Conservation (phyloP, 2,888 invertebrate species). For the Conus canariensis region DNA sequence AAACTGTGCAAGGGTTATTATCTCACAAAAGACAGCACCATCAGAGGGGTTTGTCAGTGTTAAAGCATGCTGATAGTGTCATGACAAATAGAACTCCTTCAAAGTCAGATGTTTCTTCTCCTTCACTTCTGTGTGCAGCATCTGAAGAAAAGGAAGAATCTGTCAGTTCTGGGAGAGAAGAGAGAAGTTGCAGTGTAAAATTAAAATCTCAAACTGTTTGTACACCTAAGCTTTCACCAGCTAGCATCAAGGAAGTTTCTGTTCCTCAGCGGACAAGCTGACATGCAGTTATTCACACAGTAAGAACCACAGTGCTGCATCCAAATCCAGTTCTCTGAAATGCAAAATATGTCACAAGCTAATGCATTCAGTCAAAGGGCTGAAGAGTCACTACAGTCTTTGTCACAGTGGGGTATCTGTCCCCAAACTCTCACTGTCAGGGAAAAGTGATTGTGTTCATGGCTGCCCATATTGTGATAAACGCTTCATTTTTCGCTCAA, state of each 20-base stretch:
- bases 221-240: not conserved
- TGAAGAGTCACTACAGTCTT: constrained; percentile 17
- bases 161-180: not conserved
- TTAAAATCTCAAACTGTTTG: not conserved
- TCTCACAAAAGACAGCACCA: not conserved
- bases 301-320: not conserved
- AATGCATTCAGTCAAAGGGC: not conserved
- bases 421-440: not conserved
- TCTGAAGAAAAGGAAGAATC: not conserved
- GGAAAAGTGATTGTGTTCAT: not conserved
- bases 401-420: not conserved
- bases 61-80: not conserved
- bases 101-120: not conserved
- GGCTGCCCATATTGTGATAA: not conserved
- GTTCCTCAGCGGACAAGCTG: not conserved
- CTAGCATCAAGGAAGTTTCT: not conserved
- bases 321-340: not conserved
- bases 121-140: no score
- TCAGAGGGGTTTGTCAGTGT: not conserved
- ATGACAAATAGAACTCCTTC: not conserved
- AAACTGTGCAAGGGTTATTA: not conserved
- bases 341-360: not conserved
- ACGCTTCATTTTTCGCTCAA: not conserved
- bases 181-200: not conserved
- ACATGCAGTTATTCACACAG: not conserved